These are phyloP conservation scores for Aphis gossypii DNA, from an alignment of 1,140 invertebrate species.

Conservation along the genomic window DNA sequence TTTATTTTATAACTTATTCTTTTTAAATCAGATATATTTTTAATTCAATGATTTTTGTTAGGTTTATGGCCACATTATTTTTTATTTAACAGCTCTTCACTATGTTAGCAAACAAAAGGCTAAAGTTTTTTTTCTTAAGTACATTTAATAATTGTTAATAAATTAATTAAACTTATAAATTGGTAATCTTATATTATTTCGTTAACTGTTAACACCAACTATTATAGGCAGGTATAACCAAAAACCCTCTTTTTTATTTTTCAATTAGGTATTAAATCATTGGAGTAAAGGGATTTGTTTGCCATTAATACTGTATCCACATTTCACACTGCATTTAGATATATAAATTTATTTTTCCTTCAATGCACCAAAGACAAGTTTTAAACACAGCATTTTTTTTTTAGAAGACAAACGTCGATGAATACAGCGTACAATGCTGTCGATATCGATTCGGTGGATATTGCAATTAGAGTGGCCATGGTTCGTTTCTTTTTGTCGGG, in stretches of 20 bases:
- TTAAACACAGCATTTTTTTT: not conserved
- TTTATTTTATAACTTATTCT: not conserved
- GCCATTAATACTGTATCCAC: not conserved
- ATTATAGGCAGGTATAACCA: not conserved
- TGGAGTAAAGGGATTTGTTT: not conserved
- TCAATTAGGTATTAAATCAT: not conserved
- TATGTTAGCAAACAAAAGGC: not conserved
- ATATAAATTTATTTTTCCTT: not conserved
- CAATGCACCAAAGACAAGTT: not conserved
- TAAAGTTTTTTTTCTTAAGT: not conserved
- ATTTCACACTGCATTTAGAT: not conserved
- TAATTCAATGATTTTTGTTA: not conserved
- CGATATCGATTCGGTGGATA: conserved; percentile 96
- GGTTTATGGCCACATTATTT: not conserved
- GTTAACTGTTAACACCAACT: too few species aligned
- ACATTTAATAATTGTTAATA: not conserved
- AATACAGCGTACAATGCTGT: conserved; percentile 62
- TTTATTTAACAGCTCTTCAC: not conserved
- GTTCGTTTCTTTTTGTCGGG: conserved; percentile 98
- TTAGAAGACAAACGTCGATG: not conserved
- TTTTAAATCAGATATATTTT: not conserved
- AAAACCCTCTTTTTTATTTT: not conserved
- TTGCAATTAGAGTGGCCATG: conserved; percentile 98
- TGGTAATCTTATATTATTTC: not conserved
- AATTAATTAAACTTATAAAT: not conserved